Conservation (phyloP, 2,113 vertebrate genomes). For the Balaenoptera acutorostrata region DNA sequence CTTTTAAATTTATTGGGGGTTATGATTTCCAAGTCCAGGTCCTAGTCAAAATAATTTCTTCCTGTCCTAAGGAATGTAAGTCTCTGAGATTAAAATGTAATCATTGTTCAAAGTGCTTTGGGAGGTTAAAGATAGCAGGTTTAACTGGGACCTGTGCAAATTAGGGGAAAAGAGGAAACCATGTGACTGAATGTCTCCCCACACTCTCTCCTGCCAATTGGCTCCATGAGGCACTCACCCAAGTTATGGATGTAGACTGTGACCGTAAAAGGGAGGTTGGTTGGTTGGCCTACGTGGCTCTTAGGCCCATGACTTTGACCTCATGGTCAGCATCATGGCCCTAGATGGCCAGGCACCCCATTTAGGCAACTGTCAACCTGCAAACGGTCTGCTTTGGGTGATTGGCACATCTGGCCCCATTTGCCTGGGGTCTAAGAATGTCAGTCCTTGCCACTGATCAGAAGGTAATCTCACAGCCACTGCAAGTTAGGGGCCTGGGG, state of each 20-base stretch:
- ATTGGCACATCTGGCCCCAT: not conserved
- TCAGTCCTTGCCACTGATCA: not conserved
- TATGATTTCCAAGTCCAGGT: not conserved
- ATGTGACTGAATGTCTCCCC: not conserved
- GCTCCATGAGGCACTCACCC: not conserved
- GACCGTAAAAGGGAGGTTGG: not conserved
- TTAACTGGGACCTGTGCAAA: not conserved
- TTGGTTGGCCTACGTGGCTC: not conserved
- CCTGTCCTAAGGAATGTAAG: not conserved
- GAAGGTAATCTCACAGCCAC: not conserved
- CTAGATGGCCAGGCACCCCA: not conserved
- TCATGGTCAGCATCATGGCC: not conserved
- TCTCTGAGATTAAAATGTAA: not conserved
- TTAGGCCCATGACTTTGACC: not conserved
- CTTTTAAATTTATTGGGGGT: not conserved
- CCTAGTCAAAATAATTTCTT: not conserved
- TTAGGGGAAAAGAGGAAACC: not conserved
- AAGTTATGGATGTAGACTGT: not conserved
- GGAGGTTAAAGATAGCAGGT: not conserved
- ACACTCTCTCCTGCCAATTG: not conserved
- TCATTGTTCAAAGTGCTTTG: not conserved
- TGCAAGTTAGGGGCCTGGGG: not conserved
- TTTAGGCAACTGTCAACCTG: not conserved
- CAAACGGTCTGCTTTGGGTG: not conserved
- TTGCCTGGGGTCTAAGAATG: not conserved